Evolutionary conservation across 2,113 vertebrate species (phyloP).

Genomic region (Daubentonia madagascariensis): DNA sequence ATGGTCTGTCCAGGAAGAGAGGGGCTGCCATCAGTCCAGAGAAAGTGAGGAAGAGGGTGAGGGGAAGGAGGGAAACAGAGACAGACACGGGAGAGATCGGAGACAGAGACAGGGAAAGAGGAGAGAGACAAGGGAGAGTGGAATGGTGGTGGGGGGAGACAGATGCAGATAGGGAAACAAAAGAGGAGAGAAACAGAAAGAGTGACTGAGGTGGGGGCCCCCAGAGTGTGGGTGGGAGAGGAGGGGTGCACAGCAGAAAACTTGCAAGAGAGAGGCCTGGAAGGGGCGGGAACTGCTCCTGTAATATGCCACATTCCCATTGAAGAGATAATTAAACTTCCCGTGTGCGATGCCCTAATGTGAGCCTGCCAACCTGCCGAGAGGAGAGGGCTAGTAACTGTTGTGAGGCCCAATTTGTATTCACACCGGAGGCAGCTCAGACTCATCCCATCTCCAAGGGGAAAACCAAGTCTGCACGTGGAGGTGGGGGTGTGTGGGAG

Average conservation of each 20-base stretch:
- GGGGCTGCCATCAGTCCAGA: conserved; percentile 43
- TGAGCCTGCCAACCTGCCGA: conserved; percentile 21
- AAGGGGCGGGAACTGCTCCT: conserved; percentile 50
- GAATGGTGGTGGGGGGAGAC: neutral
- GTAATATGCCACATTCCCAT: conserved; percentile 51
- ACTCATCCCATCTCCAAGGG: neutral
- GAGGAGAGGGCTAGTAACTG: neutral
- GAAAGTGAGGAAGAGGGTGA: neutral
- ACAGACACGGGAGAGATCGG: neutral
- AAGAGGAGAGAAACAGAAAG: neutral
- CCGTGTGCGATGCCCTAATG: conserved; percentile 9
- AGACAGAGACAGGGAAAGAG: neutral
- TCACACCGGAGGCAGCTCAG: neutral
- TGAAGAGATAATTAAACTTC: conserved; percentile 69
- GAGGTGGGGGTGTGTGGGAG: neutral
- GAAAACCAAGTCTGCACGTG: neutral
- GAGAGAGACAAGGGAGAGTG: neutral
- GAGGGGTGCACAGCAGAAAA: neutral
- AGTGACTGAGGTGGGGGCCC: neutral
- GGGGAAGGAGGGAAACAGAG: neutral
- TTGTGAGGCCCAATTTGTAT: neutral
- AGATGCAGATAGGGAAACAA: neutral
- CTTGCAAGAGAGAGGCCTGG: neutral
- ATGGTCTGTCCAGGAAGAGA: conserved; percentile 73
- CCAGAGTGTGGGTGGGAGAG: neutral